These are phyloP conservation scores for Oreochromis grahami DNA, from an alignment of 2,797 vertebrate genomes.

Conservation along the genomic window DNA sequence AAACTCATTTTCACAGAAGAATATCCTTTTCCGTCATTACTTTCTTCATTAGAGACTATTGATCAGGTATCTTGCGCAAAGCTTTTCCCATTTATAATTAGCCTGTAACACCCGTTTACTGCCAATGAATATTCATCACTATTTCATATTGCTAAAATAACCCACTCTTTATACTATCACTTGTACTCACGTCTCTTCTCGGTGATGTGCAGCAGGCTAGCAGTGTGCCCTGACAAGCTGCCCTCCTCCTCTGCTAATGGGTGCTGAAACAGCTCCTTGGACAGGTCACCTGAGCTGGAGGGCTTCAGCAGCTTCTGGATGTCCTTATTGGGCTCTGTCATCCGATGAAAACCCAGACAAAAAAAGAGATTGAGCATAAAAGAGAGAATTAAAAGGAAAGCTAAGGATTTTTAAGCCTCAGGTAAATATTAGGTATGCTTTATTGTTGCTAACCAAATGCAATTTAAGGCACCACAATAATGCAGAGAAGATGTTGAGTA, in stretches of 20 bases:
- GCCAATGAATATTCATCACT: not conserved
- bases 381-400: not conserved
- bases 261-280: conserved; percentile 71
- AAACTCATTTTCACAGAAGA: not conserved
- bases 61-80: not conserved
- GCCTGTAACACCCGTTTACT: not conserved
- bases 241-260: conserved; percentile 74
- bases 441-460: not conserved
- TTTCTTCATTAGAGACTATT: not conserved
- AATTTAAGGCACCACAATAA: not conserved
- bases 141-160: not conserved
- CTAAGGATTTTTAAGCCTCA: not conserved
- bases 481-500: not conserved
- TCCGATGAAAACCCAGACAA: conserved; percentile 1
- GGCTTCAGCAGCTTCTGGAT: conserved; percentile 73
- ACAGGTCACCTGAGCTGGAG: conserved; percentile 72
- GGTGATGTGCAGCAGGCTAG: conserved; percentile 87
- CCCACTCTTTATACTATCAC: not conserved
- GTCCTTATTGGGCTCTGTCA: conserved; percentile 82
- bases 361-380: not conserved
- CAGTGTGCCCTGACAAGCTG: conserved; percentile 77
- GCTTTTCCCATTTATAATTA: not conserved
- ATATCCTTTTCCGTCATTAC: not conserved
- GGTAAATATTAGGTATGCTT: not conserved
- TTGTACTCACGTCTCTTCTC: conserved; percentile 89